Percentiles rank a stretch among this genome's conserved stretches.
Evolutionary conservation across 1,140 invertebrate genomes (phyloP).

Genomic region (Diprion similis): DNA sequence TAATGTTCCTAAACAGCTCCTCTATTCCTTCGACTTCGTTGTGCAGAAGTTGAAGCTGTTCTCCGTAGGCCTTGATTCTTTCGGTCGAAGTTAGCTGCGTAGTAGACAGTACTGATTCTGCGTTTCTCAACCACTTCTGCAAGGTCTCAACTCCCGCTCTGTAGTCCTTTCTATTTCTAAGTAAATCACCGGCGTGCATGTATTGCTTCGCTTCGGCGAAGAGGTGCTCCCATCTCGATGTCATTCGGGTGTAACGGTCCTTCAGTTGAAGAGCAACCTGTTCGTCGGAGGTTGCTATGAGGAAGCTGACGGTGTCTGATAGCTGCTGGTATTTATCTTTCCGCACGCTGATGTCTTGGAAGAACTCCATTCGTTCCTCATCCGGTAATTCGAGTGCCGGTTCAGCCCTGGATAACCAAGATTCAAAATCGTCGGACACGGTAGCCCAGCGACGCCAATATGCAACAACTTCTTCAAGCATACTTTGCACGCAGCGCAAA

Average conservation of each 20-base stretch:
- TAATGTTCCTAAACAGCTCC: slow-evolving; percentile 86
- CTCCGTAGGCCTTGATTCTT: slow-evolving; percentile 80
- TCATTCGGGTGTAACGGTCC: slow-evolving; percentile 75
- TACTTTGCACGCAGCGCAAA: slow-evolving; percentile 86
- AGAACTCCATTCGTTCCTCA: slow-evolving; percentile 87
- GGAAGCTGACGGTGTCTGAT: slow-evolving; percentile 85
- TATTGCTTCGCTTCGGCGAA: slow-evolving; percentile 86
- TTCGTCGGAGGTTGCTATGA: slow-evolving; percentile 87
- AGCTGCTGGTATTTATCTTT: slow-evolving; percentile 86
- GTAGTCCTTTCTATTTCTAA: slow-evolving; percentile 83
- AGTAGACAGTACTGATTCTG: slow-evolving; percentile 73
- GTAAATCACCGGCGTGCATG: slow-evolving; percentile 86
- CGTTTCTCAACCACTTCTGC: slow-evolving; percentile 80
- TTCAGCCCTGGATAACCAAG: slow-evolving; percentile 83
- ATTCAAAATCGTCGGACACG: slow-evolving; percentile 75
- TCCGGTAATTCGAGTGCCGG: slow-evolving; percentile 78
- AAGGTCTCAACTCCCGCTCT: slow-evolving; percentile 77
- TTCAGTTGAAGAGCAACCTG: slow-evolving; percentile 79
- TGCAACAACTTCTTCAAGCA: slow-evolving; percentile 85
- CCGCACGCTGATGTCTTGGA: slow-evolving; percentile 88
- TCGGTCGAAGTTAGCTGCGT: slow-evolving; percentile 76
- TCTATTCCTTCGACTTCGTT: slow-evolving; percentile 86
- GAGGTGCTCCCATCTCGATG: slow-evolving; percentile 80
- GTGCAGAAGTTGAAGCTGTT: slow-evolving; percentile 80
- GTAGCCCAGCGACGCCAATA: slow-evolving; percentile 88